Base-by-base conservation (phyloP, 2,113 vertebrate genomes). In the Leptobrachium leishanense region DNA sequence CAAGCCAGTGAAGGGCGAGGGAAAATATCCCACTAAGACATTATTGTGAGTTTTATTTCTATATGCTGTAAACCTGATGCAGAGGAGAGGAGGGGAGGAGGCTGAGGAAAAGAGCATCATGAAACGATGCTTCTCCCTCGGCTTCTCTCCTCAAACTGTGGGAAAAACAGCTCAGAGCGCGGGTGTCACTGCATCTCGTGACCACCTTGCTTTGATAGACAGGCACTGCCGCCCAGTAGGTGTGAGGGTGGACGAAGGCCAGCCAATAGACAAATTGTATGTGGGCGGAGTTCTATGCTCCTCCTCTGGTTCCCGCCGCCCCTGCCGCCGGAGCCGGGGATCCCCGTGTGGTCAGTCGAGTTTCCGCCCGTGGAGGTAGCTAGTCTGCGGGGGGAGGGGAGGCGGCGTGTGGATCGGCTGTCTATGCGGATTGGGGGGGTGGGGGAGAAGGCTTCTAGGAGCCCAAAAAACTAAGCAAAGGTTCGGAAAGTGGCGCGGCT, bases 301-400 rank as follows among this genome's bases (percentile, higher is more conserved):
- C 83, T 90, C 86, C 57, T 13, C 20, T 68, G 2, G 31, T 71
- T 66, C 84, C 68, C 83, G 86, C 87, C 83, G 93, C 94, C 96
- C 96, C 93, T 96, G 95, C 93, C 88, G 87, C 87, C 90, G 90
- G 88, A 89, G 83, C 85, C 70, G 89, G 95, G 93, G 94, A 95
- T 95, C 95, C 96, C 96, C 93, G 95, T 93, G 89, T 88, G 85
- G 88, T 89, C 92, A 94, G 95, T 93, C 94, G 94, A 93, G 95
- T 95, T 95, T 97, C 95, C 95, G 94, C 93, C 94, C 90, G 94
- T 89, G 91, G 88, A 93, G 84, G 90, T 57, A 79, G 89, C 89
- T 43, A 79, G 94, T 94, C 94, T 92, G 96, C 86, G 85, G 94
- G 95, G 93, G 95, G 95, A 95, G 95, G 95, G 92, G 94, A 91